phyloP scores from a whole-genome alignment of 2,113 vertebrate genomes.

The Brachypteracias leptosomus region DNA sequence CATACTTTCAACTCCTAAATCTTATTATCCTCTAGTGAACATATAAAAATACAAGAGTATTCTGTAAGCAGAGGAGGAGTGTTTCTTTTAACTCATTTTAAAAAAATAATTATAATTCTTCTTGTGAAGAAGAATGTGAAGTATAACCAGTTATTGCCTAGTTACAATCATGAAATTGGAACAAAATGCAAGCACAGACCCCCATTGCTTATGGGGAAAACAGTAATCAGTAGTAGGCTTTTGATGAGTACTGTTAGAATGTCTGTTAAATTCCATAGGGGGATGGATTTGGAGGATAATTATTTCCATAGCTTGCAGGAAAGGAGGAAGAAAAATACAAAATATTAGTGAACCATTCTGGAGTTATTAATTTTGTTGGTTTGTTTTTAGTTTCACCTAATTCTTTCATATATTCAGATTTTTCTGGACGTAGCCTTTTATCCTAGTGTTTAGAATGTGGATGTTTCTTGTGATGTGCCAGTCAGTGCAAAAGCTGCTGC shows the following conservation, averaged over 20 bases:
- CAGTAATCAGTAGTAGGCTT: neutral
- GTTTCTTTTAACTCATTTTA: neutral
- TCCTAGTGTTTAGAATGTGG: neutral
- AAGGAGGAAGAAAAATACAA: neutral
- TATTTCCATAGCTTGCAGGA: neutral
- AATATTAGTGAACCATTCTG: neutral
- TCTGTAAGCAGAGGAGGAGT: neutral
- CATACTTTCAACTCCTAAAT: neutral
- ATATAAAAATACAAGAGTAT: neutral
- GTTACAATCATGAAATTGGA: neutral
- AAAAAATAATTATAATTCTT: neutral
- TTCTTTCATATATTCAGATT: neutral
- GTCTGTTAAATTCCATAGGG: neutral
- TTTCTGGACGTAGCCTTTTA: neutral
- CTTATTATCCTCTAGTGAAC: neutral
- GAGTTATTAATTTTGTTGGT: neutral
- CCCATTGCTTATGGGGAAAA: neutral
- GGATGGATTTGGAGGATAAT: neutral
- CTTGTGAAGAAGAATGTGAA: neutral
- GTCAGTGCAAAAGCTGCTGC: neutral
- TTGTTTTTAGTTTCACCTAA: neutral
- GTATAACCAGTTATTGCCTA: neutral
- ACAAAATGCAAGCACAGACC: neutral
- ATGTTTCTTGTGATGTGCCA: neutral
- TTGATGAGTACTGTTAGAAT: neutral